Evolutionary conservation across 2,113 vertebrate species (phyloP).

Genomic region (Hassar affinis): DNA sequence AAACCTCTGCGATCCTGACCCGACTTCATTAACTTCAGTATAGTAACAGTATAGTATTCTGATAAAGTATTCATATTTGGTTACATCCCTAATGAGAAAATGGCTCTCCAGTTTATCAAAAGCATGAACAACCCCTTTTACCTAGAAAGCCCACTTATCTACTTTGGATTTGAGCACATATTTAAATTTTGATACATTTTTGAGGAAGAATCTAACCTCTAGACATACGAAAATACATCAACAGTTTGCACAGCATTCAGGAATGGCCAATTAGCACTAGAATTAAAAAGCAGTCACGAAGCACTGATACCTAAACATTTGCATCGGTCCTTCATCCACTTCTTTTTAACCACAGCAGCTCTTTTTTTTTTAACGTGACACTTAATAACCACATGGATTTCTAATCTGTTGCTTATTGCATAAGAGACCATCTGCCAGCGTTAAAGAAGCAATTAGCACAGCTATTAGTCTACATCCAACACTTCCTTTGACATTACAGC

Average conservation of each 20-base stretch:
- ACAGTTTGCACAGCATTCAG: too few relatives aligned
- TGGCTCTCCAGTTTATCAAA: background rate
- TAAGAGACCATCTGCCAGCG: background rate
- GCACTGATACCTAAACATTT: background rate
- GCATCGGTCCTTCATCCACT: background rate
- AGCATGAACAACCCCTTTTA: background rate
- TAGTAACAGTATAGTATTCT: background rate
- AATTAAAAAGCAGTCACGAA: background rate
- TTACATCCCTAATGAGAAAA: background rate
- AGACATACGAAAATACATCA: background rate
- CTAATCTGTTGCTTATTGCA: slow-evolving; percentile 13
- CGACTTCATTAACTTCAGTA: too few relatives aligned
- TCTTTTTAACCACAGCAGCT: background rate
- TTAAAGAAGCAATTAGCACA: slow-evolving; percentile 7
- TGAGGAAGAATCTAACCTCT: background rate
- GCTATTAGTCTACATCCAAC: background rate
- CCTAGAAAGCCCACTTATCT: background rate
- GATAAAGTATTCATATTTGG: background rate
- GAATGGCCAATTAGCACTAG: background rate
- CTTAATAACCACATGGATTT: background rate
- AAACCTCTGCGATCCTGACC: background rate
- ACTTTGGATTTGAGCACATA: background rate
- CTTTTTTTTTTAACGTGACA: background rate
- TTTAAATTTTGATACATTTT: background rate
- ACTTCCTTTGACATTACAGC: background rate